Conservation (phyloP, 2,888 invertebrate species). For the Netelia inedita region DNA sequence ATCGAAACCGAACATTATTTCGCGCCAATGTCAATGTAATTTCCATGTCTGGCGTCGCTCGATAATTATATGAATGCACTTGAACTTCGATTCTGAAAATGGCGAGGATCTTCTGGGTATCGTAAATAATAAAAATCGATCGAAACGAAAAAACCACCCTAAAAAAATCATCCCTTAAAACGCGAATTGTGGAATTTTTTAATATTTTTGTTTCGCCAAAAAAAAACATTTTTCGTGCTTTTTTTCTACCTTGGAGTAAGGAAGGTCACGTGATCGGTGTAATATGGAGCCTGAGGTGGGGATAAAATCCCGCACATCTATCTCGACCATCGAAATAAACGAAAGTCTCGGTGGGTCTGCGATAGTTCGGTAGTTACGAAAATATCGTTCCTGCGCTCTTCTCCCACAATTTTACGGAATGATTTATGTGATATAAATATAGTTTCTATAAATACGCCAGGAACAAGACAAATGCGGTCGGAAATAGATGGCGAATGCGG, state of each 20-base stretch:
- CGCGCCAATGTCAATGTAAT: not conserved
- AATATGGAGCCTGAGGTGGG: not conserved
- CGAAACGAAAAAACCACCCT: too few relatives aligned
- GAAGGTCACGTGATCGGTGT: not conserved
- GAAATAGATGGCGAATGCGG: constrained; percentile 55
- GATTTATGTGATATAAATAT: constrained; percentile 19
- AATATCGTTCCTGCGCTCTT: constrained; percentile 38
- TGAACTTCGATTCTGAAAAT: too few relatives aligned
- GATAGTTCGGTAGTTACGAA: constrained; percentile 37
- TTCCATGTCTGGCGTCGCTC: not conserved
- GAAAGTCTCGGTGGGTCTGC: constrained; percentile 10
- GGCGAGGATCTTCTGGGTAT: too few relatives aligned
- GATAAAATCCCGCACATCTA: constrained; percentile 1
- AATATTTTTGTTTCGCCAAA: too few relatives aligned
- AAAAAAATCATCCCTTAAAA: too few relatives aligned
- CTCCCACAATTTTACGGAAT: not conserved
- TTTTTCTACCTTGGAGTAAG: not conserved
- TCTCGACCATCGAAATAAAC: constrained; percentile 19
- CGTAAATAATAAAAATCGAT: too few relatives aligned
- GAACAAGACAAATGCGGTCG: constrained; percentile 1
- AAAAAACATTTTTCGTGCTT: too few relatives aligned
- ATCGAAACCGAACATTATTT: not conserved
- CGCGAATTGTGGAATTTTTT: too few relatives aligned
- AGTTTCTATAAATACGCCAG: constrained; percentile 16
- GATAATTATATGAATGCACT: not conserved